Base-by-base conservation (phyloP, 2,113 vertebrate species). In the Tursiops truncatus region DNA sequence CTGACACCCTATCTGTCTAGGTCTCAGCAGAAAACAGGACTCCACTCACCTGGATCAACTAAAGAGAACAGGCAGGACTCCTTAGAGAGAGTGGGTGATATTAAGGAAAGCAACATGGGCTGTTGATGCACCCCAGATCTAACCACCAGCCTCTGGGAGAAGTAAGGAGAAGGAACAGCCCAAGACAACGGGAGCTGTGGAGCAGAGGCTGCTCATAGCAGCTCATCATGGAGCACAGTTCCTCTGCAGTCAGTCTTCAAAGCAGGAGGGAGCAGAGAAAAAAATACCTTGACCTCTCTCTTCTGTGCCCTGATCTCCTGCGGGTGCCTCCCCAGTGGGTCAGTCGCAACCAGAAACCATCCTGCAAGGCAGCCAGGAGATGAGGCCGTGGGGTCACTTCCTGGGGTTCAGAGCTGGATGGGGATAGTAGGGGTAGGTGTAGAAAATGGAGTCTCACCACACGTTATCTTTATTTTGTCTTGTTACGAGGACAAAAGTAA, bases 361-460 rank as follows among this genome's bases (percentile, higher is more conserved):
- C 8, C 0, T 0, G 71, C 71, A 76, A 88, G 17, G 23, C 9
- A 93, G 7, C 63, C 0, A 0, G 23, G 79, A 38, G 53, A n/a
- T n/a, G 20, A 36, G 67, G 12, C 77, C 0, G 0, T 56, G 47
- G 68, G 14, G 5, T 63, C 81, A 70, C 20, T 15, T 38, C 20
- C 36, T 38, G 44, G 85, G 38, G 21, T 15, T 56, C 38, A 25
- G 60, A 80, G 56, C 76, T 18, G 26, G 56, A 11, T 23, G 18
- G 4, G 31, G n/a, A 56, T 0, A 50, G 4, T 23, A 71, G 36
- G 26, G 38, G 11, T 26, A 10, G 58, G 56, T 8, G 6, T 18
- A 65, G 91, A 33, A 90, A 76, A 73, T 21, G 41, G 28, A 84
- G 18, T 68, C 50, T 20, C 5, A 36, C 9, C 14, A 25, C 65